Base-by-base conservation (phyloP, 2,113 vertebrate genomes). In the Larimichthys crocea region DNA sequence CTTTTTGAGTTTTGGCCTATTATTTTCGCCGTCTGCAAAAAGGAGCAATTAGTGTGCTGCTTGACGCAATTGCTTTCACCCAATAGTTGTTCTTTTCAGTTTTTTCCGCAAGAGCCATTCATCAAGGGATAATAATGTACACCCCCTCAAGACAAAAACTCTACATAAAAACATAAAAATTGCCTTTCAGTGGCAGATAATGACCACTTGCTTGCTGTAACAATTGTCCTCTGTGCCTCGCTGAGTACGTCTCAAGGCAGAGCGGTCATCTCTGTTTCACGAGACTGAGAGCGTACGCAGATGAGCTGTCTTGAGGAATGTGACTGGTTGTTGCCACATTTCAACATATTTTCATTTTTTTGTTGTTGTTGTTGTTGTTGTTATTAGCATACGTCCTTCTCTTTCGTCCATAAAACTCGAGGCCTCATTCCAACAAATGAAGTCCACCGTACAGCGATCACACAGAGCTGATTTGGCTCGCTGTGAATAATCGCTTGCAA, bases 61-160 rank as follows among this genome's bases (percentile, higher is more conserved):
- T 86, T 77, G 83, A 86, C 31, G 55, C 75, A 83, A 65, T 74
- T 68, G 55, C 63, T 80, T 78, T 87, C 35, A 86, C 50, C 67
- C 63, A 76, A 53, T 65, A 76, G 74, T 80, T 82, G 44, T 19
- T 74, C 50, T 76, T 75, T 76, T 42, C 62, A n/a, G 0, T 83
- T 76, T 83, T 76, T 80, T 60, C 42, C 68, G 9, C 22, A 64
- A 11, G 5, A 60, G 29, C 24, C 64, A 59, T 75, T 69, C 50
- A 26, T 67, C 3, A 6, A 12, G 15, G 15, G 35, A 65, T 67
- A 82, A 65, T 67, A 71, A 64, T n/a, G 16, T 22, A 42, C 64
- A 40, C 15, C 22, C 10, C 17, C 8, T 10, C 14, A 46, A 66
- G 50, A 52, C 68, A 29, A 20, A 80, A 74, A 68, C 17, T 14